Evolutionary conservation across 2,113 vertebrate species (phyloP).

Genomic region (Scalopus aquaticus): DNA sequence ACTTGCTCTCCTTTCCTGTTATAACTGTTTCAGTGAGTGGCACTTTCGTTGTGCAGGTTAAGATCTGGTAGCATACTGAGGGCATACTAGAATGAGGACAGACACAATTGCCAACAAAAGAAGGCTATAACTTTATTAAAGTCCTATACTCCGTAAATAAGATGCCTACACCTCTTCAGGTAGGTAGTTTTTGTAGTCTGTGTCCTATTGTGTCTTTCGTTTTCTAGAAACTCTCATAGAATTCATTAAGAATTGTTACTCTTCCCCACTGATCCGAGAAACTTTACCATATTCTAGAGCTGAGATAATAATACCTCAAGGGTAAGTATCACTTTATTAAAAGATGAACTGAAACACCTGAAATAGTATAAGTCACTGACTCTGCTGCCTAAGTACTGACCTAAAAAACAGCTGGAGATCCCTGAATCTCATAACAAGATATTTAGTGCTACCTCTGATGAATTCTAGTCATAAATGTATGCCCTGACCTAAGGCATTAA

Average conservation of each 20-base stretch:
- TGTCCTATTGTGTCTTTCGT: background rate
- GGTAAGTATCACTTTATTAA: background rate
- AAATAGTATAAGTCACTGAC: background rate
- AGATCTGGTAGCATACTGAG: slow-evolving; percentile 55
- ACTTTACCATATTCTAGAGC: background rate
- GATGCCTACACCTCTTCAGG: background rate
- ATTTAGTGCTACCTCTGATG: background rate
- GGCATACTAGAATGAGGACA: slow-evolving; percentile 46
- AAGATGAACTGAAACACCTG: background rate
- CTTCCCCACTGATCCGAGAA: background rate
- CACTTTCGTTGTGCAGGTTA: slow-evolving; percentile 60
- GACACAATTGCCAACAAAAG: slow-evolving; percentile 46
- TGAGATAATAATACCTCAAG: background rate
- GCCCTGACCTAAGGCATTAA: background rate
- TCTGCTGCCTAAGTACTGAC: background rate
- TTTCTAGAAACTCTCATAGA: background rate
- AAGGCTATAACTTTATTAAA: slow-evolving; percentile 53
- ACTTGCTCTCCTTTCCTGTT: slow-evolving; percentile 47
- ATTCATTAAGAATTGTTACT: background rate
- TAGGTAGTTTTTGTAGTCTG: background rate
- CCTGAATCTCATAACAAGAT: background rate
- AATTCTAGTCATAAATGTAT: background rate
- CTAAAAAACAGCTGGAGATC: background rate
- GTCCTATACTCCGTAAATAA: background rate
- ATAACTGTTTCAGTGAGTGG: slow-evolving; percentile 54